A percentile compares a stretch with the other conserved stretches of the same genome.
Conservation (phyloP, 1,140 invertebrate genomes). For the Drosophila kurseongensis region DNA sequence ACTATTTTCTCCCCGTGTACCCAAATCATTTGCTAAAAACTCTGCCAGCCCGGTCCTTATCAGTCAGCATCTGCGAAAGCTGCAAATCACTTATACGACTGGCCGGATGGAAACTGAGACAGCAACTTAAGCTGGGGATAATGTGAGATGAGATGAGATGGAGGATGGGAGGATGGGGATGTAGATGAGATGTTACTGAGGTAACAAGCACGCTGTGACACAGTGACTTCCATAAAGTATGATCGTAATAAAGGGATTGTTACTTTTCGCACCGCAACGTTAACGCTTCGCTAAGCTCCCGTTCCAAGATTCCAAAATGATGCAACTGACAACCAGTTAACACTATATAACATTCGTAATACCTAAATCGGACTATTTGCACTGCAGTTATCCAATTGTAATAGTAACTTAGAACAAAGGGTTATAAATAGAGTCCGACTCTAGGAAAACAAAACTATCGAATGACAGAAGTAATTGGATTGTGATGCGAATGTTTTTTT, state of each 20-base stretch:
- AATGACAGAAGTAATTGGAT: neutral
- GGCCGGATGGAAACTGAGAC: constrained; percentile 25
- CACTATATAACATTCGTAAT: constrained; percentile 2
- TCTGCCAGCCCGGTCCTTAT: constrained; percentile 29
- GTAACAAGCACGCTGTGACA: constrained; percentile 30
- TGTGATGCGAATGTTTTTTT: neutral
- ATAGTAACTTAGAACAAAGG: constrained; percentile 2
- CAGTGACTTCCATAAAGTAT: constrained; percentile 7
- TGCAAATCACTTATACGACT: constrained; percentile 40
- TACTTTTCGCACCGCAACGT: constrained; percentile 21
- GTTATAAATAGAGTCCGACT: neutral
- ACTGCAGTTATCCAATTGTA: constrained; percentile 1
- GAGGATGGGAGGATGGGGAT: neutral
- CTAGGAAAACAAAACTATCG: neutral
- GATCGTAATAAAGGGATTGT: constrained; percentile 16
- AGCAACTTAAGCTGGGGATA: neutral
- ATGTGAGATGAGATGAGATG: neutral
- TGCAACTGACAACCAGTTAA: constrained; percentile 15
- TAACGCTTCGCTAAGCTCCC: constrained; percentile 29
- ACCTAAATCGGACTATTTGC: constrained; percentile 1
- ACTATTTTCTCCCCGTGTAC: neutral
- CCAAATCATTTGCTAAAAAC: constrained; percentile 11
- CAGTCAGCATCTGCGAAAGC: constrained; percentile 46
- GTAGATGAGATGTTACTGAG: constrained; percentile 1
- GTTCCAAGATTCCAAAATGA: constrained; percentile 21